Base-by-base conservation (phyloP, 2,888 invertebrate genomes). In the Yponomeuta malinellus region DNA sequence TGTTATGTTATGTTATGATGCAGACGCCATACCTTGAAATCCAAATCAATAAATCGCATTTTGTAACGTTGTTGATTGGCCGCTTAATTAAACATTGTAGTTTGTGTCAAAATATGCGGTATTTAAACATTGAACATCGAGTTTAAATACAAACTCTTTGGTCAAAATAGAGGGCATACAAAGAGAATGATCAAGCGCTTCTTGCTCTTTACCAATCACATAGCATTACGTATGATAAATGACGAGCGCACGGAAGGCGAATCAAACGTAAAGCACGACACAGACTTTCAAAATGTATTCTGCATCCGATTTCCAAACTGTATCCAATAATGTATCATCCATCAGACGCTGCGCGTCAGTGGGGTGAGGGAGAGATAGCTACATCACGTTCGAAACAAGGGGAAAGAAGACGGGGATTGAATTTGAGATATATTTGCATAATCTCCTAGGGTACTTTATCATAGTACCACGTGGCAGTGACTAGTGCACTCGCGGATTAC, bases 281-380 rank as follows among this genome's bases (percentile, higher is more conserved):
- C 80, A 80, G 78, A 83, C 83, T 85, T 83, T 86, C 83, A 86
- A 88, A 89, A 71, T 71, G 52, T 87, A 85, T 86, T 84, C 84
- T 84, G 84, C 88, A 89, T 89, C 86, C 87, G 87, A 88, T 89
- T 88, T 87, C 87, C 85, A 90, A 91, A 91, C 88, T 90, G 89
- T 89, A 91, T 91, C 89, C 90, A 90, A 89, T 89, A 91, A 88
- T 89, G 91, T 89, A 88, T 90, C 91, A 92, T 92, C 91, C 90
- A 91, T 92, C 92, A 91, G 91, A 82, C 85, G 83, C 80, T 81
- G 80, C 80, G 81, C 84, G 83, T 85, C 85, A 79, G 79, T 85
- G 83, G 90, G 91, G 91, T 88, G 90, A 85, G 81, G 78, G 78
- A 23, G 82, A 81, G 85, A 86, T 73, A 75, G 76, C 69, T 72